These are phyloP conservation scores for Mesaphorura yosii DNA, from an alignment of 1,140 invertebrate genomes.

Conservation along the genomic window DNA sequence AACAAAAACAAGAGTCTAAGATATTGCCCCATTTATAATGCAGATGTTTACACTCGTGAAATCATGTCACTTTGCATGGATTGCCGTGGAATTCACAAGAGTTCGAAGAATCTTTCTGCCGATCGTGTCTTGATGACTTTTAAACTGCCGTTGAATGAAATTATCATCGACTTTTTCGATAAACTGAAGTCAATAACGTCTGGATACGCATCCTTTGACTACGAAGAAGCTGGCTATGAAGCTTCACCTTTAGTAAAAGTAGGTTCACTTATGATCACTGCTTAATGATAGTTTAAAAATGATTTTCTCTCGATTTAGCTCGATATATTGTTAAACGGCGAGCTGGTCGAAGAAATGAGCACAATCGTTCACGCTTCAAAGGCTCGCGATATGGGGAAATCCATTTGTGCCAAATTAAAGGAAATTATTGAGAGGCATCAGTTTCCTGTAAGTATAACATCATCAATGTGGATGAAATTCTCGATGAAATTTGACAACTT, in stretches of 20 bases:
- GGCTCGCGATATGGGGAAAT: conserved; percentile 52
- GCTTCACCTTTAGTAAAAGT: conserved; percentile 59
- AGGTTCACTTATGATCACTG: conserved; percentile 28
- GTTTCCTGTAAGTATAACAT: conserved; percentile 47
- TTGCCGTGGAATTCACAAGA: conserved; percentile 61
- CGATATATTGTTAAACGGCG: conserved; percentile 67
- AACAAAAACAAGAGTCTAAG: not conserved
- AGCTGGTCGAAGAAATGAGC: conserved; percentile 72
- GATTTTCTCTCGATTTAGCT: conserved; percentile 42
- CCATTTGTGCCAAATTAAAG: conserved; percentile 64
- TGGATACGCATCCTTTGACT: conserved; percentile 96
- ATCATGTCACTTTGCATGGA: conserved; percentile 63
- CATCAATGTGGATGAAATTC: not conserved
- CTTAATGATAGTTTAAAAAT: not conserved
- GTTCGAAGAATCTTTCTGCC: conserved; percentile 67
- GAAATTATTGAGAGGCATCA: conserved; percentile 83
- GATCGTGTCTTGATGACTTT: conserved; percentile 67
- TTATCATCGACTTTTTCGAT: conserved; percentile 92
- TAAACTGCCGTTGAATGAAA: conserved; percentile 78
- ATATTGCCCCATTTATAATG: conserved; percentile 18
- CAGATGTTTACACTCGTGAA: conserved; percentile 54
- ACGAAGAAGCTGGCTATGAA: conserved; percentile 80
- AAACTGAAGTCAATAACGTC: conserved; percentile 75
- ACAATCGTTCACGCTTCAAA: conserved; percentile 63
- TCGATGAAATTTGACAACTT: conserved; percentile 1